Conservation (phyloP, 2,113 vertebrate species). For the Periophthalmodon schlosseri region DNA sequence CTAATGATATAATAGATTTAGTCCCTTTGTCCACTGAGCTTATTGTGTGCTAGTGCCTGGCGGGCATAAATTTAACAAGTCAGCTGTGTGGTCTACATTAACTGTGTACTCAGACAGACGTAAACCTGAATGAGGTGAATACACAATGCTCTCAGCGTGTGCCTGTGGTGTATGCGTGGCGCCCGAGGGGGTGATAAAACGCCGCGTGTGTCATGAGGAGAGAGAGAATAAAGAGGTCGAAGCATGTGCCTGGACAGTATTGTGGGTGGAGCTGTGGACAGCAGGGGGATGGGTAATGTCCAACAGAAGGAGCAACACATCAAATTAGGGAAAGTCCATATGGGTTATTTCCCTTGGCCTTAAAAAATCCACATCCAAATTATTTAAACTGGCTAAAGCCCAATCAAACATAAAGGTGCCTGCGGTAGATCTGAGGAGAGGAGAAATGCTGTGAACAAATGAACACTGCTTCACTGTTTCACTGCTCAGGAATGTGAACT, state of each 20-base stretch:
- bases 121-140: conserved; percentile 37
- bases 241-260: conserved; percentile 44
- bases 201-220: conserved; percentile 48
- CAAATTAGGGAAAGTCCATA: conserved; percentile 58
- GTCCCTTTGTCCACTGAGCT: conserved; percentile 43
- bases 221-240: conserved; percentile 54
- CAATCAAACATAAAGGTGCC: conserved; percentile 2
- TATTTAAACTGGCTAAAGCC: not conserved
- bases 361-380: conserved; percentile 17
- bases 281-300: conserved; percentile 65
- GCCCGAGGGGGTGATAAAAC: conserved; percentile 57
- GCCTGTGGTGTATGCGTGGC: conserved; percentile 35
- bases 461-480: conserved; percentile 57
- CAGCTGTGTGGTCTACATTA: conserved; percentile 42
- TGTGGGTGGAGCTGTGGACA: conserved; percentile 55
- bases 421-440: not conserved
- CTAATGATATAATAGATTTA: conserved; percentile 56
- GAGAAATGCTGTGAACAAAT: conserved; percentile 27
- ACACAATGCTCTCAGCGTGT: conserved; percentile 38
- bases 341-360: conserved; percentile 35
- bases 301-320: conserved; percentile 70
- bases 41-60: conserved; percentile 47
- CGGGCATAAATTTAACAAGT: conserved; percentile 53
- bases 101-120: conserved; percentile 33
- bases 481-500: conserved; percentile 71